Evolutionary conservation across 2,113 vertebrate genomes (phyloP).

Genomic region (Carlito syrichta): DNA sequence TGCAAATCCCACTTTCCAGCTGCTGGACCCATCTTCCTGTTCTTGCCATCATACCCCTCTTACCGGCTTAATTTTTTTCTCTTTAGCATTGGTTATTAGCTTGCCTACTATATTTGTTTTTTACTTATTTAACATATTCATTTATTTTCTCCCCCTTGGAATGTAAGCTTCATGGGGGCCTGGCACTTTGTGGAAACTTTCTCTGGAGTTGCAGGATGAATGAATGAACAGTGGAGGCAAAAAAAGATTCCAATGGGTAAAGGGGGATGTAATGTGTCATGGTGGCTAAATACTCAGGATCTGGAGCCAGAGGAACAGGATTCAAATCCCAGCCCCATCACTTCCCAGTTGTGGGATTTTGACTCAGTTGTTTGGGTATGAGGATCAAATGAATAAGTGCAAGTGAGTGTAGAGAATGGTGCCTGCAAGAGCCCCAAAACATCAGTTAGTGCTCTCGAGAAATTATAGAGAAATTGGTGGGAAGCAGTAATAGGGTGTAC

Average conservation of each 20-base stretch:
- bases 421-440: fast-evolving
- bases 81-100: not conserved
- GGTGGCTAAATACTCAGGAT: not conserved
- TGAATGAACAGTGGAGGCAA: not conserved
- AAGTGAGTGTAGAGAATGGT: not conserved
- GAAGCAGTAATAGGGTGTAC: not conserved
- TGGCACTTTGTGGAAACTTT: not conserved
- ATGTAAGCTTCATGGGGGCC: not conserved
- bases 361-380: not conserved
- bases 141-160: not conserved
- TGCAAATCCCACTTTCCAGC: not conserved
- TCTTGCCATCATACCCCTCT: not conserved
- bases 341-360: not conserved
- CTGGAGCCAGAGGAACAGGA: not conserved
- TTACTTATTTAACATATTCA: not conserved
- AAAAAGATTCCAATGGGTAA: not conserved
- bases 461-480: not conserved
- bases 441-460: not conserved
- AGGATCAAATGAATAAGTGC: not conserved
- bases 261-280: not conserved
- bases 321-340: not conserved
- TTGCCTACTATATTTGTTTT: not conserved
- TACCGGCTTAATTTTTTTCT: not conserved
- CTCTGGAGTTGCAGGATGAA: not conserved
- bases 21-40: not conserved